Conservation (phyloP, 2,797 vertebrate genomes). For the Fistularia commersonii region DNA sequence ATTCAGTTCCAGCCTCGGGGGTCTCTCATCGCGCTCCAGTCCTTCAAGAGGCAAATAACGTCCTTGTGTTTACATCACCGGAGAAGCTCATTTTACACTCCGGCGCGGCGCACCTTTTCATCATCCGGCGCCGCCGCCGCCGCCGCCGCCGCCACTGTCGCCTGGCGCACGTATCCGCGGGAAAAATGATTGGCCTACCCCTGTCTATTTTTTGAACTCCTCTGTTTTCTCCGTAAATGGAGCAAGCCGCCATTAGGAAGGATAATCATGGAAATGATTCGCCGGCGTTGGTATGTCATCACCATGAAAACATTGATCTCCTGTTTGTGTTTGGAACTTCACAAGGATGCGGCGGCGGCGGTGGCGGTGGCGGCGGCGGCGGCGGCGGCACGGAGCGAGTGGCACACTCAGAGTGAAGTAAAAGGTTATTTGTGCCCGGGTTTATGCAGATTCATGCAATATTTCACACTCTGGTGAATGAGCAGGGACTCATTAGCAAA, state of each 20-base stretch:
- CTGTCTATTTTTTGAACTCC: conserved; percentile 44
- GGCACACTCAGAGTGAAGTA: conserved; percentile 6
- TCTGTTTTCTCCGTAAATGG: conserved; percentile 39
- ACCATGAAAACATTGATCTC: not conserved
- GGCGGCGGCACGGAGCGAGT: not conserved
- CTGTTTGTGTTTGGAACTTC: conserved; percentile 28
- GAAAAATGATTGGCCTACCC: conserved; percentile 27
- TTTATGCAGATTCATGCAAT: conserved; percentile 58
- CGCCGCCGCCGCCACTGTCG: conserved; percentile 11
- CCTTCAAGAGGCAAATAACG: conserved; percentile 23
- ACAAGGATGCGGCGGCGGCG: not conserved
- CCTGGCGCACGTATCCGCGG: conserved; percentile 19
- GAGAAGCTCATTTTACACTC: conserved; percentile 43
- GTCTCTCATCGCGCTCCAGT: not conserved
- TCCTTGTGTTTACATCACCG: conserved; percentile 28
- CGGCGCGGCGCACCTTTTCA: conserved; percentile 30
- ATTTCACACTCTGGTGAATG: conserved; percentile 64
- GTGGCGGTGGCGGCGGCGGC: too few species aligned
- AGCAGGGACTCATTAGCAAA: conserved; percentile 62
- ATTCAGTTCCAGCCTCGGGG: not conserved
- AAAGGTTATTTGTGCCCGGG: conserved; percentile 19
- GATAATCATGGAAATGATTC: conserved; percentile 46
- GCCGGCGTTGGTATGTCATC: conserved; percentile 28
- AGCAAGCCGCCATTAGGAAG: conserved; percentile 29
- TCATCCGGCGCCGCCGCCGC: conserved; percentile 33